Base-by-base conservation (phyloP, 2,888 invertebrate genomes). In the Colletes collaris region DNA sequence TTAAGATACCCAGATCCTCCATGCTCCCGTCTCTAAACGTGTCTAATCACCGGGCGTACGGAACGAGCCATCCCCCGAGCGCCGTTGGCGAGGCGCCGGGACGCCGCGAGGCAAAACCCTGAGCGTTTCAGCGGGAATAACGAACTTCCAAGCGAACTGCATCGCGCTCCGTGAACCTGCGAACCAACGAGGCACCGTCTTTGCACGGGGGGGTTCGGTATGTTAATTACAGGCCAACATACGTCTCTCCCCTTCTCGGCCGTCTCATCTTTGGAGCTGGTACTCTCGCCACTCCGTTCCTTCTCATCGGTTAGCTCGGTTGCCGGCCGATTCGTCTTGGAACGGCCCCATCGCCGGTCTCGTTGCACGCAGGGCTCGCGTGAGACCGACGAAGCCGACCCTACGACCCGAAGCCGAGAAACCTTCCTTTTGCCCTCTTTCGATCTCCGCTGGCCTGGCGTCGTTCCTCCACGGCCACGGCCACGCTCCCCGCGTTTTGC, bases 161-260 rank as follows among this genome's bases (percentile, higher is more conserved):
- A 62, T 60, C 69, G 73, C 58, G 55, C 69, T 77, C 67, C 60
- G 85, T 77, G 63, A 77, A 73, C 59, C 75, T 60, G 74, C 79
- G 66, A 77, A 74, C 75, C 68, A 49, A 74, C 76, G 85, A 7
- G 60, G 82, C 83, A 76, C 66, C 82, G 85, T 88, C 88, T 86
- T 90, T 88, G 87, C 87, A 82, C 87, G 86, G 85, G 90, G 86
- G 89, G 90, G 90, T 90, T 92, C 90, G 92, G 92, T 92, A 92
- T 92, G 92, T 92, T 92, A 92, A 92, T 92, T 92, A 92, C 91
- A 92, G 91, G 87, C 89, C 90, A 89, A 90, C 90, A 89, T 90
- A 87, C 89, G 84, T 86, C 83, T 81, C 83, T 81, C 67, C 75
- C 68, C 60, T 56, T 55, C 56, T 60, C 53, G 35, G 2, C 69